Evolutionary conservation across 2,113 vertebrate genomes (phyloP), one percentile per base, ranked within the genome.

Genomic region (Otocyon megalotis): DNA sequence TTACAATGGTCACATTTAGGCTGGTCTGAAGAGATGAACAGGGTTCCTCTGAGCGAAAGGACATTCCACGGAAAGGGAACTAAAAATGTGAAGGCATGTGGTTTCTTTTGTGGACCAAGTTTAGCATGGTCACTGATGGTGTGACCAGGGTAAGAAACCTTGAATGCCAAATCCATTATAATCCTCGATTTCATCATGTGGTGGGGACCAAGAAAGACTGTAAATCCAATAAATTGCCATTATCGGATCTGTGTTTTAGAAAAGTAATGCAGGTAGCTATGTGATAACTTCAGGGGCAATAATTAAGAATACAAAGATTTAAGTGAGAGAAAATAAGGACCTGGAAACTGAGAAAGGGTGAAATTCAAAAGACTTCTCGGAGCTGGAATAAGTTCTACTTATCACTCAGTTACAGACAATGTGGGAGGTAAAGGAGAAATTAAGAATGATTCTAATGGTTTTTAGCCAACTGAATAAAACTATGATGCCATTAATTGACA

Each of bases 241-340:
- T 17, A 77, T 58, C 53, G 60, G 72, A 71, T 58, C 43, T 93
- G 35, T 56, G 56, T 48, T 89, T 96, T 56, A 48, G 28, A 71
- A 83, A 93, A 35, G n/a, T 30, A 92, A 88, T 8, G 1, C 32
- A 35, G 56, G 53, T 15, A 77, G 22, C 62, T 88, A 3, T 71
- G 28, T 71, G 54, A 67, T 54, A 88, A 54, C 8, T 12, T 76
- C 28, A 92, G 43, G n/a, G 30, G 63, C 15, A 83, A 82, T 50
- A 89, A 74, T 84, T 74, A 93, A 88, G 48, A 90, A 56, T 56
- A 85, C 9, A 92, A 62, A 95, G 79, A 32, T 54, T 87, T 84
- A 74, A 90, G 24, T 43, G 58, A 90, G 48, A 84, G 62, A 77
- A 94, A 80, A 63, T n/a, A 79, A 53, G 37, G 24, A 90, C 11